These are phyloP conservation scores for Scolanthus callimorphus DNA, from an alignment of 92 coral and sea anemone genomes.

Conservation along the genomic window DNA sequence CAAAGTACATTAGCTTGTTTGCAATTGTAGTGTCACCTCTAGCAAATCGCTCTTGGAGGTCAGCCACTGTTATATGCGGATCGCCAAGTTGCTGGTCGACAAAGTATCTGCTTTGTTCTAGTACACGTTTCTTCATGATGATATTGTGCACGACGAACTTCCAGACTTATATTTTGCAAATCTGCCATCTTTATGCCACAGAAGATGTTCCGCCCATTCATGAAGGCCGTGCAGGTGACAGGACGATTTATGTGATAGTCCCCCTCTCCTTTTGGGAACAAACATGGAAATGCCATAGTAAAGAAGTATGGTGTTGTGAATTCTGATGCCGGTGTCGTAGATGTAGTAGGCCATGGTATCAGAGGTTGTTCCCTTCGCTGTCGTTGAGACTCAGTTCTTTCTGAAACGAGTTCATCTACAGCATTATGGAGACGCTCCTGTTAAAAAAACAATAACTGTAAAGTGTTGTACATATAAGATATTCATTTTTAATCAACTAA, in stretches of 20 bases:
- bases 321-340: constrained; percentile 17
- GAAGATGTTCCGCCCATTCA: no score
- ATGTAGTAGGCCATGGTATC: constrained; percentile 34
- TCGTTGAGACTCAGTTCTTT: constrained; percentile 1
- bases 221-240: constrained; percentile 29
- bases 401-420: constrained; percentile 8
- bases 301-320: constrained; percentile 28
- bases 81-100: no score
- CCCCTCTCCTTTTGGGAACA: constrained; percentile 24
- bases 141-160: no score
- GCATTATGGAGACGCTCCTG: constrained; percentile 11
- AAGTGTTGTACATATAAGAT: no score
- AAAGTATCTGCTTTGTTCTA: no score
- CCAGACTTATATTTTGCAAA: constrained; percentile 20
- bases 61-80: no score
- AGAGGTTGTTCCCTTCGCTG: constrained; percentile 13
- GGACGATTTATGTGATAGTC: constrained; percentile 31
- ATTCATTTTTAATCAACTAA: no score
- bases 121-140: no score
- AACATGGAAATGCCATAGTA: constrained; percentile 31
- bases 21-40: constrained; percentile 29
- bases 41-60: no score
- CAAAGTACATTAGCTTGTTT: constrained; percentile 22
- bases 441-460: no score
- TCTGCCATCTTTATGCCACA: constrained; percentile 23